Evolutionary conservation across 2,888 invertebrate species (phyloP), one percentile per base, ranked within the genome.

Genomic region (Laothoe populi): DNA sequence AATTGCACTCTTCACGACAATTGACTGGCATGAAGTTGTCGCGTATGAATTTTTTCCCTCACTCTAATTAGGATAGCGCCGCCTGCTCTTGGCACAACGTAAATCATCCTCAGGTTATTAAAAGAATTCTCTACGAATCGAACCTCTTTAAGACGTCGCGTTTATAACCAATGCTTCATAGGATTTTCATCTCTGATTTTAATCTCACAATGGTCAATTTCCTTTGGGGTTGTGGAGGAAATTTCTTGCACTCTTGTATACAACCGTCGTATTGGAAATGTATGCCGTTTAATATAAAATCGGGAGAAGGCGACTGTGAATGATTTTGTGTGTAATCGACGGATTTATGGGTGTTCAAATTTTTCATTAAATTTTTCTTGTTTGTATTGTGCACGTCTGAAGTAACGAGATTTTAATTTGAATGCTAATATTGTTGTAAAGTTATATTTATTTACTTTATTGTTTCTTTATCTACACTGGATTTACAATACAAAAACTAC

Each of bases 31-130:
- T 38, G 45, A 44, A 80, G 81, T 80, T 79, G 79, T 74, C 70
- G 60, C 65, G 59, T 68, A 74, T 74, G 78, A 79, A 81, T 88
- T 85, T 89, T 90, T 87, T 80, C 83, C 72, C 73, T 66, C 76
- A 35, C 53, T 79, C 83, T 90, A 90, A 91, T 90, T 91, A 90
- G 81, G 83, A 80, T 63, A 65, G 79, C 82, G 70, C 88, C 91
- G 81, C 79, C 81, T 91, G 91, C 76, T 74, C 75, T 69, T 91
- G 91, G 87, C 90, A 79, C 78, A 80, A 83, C 88, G 91, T 92
- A 91, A 92, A 91, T 92, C 91, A 91, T 88, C 79, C 80, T 72
- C 80, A 82, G 53, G 88, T 91, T 91, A 91, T 92, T 92, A 91
- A 91, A 91, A 89, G 85, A 88, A 88, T 84, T 82, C 80, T 79